Percentiles rank a stretch among this genome's conserved stretches.
Conservation (phyloP, 2,888 invertebrate species). For the Magallana nippona region DNA sequence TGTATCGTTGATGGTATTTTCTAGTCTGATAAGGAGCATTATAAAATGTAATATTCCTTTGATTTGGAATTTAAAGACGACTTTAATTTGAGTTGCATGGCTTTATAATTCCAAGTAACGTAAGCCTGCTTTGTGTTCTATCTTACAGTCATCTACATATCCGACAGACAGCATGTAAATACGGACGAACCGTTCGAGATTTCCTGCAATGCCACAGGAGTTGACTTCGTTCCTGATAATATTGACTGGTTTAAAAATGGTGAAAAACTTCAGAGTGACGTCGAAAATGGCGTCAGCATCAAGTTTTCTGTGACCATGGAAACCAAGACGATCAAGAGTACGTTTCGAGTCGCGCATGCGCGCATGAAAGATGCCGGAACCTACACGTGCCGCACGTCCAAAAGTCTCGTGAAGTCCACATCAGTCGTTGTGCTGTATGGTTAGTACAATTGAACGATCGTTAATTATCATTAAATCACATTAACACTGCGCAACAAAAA, state of each 20-base stretch:
- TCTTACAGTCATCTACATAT: slow-evolving; percentile 43
- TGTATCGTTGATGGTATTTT: not conserved
- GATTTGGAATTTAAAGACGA: not conserved
- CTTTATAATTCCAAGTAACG: not conserved
- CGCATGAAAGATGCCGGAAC: slow-evolving; percentile 42
- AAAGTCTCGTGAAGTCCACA: slow-evolving; percentile 38
- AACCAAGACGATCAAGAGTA: slow-evolving; percentile 45
- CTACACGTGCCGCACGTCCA: slow-evolving; percentile 46
- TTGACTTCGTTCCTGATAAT: slow-evolving; percentile 45
- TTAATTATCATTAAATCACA: not conserved
- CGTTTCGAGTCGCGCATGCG: slow-evolving; percentile 42
- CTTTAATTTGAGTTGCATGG: slow-evolving; percentile 10
- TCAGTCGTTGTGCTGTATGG: slow-evolving; percentile 42
- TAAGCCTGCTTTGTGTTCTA: not conserved
- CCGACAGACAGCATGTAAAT: slow-evolving; percentile 41
- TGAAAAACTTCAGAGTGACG: slow-evolving; percentile 37
- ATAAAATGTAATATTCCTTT: not conserved
- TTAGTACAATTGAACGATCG: slow-evolving; percentile 16
- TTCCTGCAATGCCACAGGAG: slow-evolving; percentile 47
- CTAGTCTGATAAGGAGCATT: not conserved
- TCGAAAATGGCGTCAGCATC: slow-evolving; percentile 44
- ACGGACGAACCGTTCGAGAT: slow-evolving; percentile 42
- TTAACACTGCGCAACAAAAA: not conserved
- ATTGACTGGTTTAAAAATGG: slow-evolving; percentile 50
- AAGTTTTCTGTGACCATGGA: slow-evolving; percentile 43